Evolutionary conservation across 1,140 invertebrate genomes (phyloP).

Genomic region (Cyclina sinensis): DNA sequence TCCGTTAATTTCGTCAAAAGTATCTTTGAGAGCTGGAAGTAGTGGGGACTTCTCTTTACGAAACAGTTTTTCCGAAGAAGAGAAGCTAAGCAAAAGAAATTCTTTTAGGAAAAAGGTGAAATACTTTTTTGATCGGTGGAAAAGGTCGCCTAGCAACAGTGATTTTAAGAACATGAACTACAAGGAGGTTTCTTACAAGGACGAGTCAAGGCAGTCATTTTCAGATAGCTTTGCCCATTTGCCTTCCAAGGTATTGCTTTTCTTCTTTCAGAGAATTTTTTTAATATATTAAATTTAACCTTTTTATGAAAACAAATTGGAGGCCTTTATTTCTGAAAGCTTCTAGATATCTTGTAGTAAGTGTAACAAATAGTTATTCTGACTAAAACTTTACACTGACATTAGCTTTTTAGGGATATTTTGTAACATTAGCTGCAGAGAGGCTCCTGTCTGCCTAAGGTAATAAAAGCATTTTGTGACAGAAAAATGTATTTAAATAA

Average conservation of each 20-base stretch:
- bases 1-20: background rate
- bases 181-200: background rate
- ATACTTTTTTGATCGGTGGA: conserved; percentile 1
- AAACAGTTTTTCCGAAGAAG: background rate
- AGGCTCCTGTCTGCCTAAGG: no score
- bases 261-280: no score
- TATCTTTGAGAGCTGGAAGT: background rate
- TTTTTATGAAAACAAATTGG: no score
- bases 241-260: background rate
- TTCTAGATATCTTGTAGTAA: no score
- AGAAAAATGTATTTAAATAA: no score
- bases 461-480: no score
- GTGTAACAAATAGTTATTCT: no score
- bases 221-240: background rate
- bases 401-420: no score
- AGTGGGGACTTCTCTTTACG: background rate
- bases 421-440: no score
- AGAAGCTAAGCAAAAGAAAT: background rate
- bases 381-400: no score
- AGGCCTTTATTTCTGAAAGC: no score
- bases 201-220: background rate
- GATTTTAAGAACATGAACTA: conserved; percentile 2
- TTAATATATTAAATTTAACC: no score
- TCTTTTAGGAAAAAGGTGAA: conserved; percentile 7
- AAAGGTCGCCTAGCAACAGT: background rate